A percentile compares a stretch with the other conserved stretches of the same genome.
These are phyloP conservation scores for Idaea aversata DNA, from an alignment of 2,888 invertebrate genomes.

Conservation along the genomic window DNA sequence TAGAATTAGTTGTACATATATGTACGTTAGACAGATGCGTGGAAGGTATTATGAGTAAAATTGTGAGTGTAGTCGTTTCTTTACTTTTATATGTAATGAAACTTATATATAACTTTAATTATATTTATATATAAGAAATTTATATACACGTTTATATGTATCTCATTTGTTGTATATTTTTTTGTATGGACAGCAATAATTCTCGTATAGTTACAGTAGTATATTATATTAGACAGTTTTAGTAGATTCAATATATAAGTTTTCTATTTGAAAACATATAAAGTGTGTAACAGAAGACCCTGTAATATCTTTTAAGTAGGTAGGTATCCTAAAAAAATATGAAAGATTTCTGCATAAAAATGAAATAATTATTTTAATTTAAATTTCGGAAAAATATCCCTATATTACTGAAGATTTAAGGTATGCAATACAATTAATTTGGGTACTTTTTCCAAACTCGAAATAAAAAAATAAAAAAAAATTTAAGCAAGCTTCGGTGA, in stretches of 20 bases:
- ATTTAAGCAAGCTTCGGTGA: too few relatives aligned
- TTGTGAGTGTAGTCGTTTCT: conserved; percentile 1
- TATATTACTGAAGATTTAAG: too few relatives aligned
- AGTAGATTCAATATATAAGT: conserved; percentile 19
- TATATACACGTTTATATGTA: not conserved
- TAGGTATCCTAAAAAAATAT: too few relatives aligned
- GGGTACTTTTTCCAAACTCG: too few relatives aligned
- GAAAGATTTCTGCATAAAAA: not conserved
- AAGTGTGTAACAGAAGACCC: conserved; percentile 7
- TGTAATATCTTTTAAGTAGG: too few relatives aligned
- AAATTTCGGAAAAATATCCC: too few relatives aligned
- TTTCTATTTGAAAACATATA: not conserved
- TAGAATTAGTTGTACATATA: not conserved
- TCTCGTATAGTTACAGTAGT: not conserved
- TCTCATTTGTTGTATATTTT: not conserved
- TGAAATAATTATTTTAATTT: too few relatives aligned
- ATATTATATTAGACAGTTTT: conserved; percentile 14
- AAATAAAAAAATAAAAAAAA: too few relatives aligned
- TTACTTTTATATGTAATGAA: conserved; percentile 18
- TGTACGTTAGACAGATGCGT: not conserved
- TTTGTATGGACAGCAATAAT: not conserved
- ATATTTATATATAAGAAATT: not conserved
- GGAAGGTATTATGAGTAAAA: conserved; percentile 11
- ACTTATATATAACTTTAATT: not conserved
- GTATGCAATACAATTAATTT: too few relatives aligned